These are phyloP conservation scores for Drosophila kambysellisi DNA, from an alignment of 2,888 invertebrate species.

Conservation along the genomic window DNA sequence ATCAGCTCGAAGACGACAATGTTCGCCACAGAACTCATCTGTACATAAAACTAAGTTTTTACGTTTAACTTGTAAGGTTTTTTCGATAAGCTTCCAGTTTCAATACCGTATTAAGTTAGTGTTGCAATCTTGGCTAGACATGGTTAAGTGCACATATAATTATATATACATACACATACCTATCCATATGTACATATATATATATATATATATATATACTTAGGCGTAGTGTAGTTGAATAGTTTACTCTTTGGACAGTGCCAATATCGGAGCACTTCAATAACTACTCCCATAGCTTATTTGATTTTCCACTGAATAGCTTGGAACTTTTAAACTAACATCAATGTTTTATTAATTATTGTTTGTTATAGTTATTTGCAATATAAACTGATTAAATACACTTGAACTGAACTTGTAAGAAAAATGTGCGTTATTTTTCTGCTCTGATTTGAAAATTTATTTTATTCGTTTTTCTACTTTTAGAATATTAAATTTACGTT, in stretches of 20 bases:
- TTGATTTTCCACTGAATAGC: constrained; percentile 42
- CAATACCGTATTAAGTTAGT: constrained; percentile 39
- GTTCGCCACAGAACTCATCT: constrained; percentile 51
- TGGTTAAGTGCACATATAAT: constrained; percentile 30
- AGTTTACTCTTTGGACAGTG: constrained; percentile 37
- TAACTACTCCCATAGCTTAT: constrained; percentile 2
- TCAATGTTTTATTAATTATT: constrained; percentile 47
- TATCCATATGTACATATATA: background rate
- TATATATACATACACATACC: constrained; percentile 11
- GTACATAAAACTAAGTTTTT: constrained; percentile 60
- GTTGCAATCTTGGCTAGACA: constrained; percentile 32
- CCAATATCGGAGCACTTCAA: constrained; percentile 25
- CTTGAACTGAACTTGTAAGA: constrained; percentile 26
- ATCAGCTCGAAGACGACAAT: constrained; percentile 1
- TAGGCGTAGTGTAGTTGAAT: constrained; percentile 30
- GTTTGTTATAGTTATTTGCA: constrained; percentile 74
- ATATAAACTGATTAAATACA: constrained; percentile 57
- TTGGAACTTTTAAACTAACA: constrained; percentile 35
- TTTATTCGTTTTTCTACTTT: background rate
- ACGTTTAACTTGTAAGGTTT: constrained; percentile 49
- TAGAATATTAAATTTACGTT: background rate
- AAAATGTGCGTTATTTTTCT: background rate
- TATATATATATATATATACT: constrained; percentile 10
- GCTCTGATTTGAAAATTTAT: background rate
- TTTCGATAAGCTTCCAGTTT: constrained; percentile 64